Percentiles rank a stretch among this genome's conserved stretches.
These are phyloP conservation scores for Drosophila triauraria DNA, from an alignment of 1,140 invertebrate species.

Conservation along the genomic window DNA sequence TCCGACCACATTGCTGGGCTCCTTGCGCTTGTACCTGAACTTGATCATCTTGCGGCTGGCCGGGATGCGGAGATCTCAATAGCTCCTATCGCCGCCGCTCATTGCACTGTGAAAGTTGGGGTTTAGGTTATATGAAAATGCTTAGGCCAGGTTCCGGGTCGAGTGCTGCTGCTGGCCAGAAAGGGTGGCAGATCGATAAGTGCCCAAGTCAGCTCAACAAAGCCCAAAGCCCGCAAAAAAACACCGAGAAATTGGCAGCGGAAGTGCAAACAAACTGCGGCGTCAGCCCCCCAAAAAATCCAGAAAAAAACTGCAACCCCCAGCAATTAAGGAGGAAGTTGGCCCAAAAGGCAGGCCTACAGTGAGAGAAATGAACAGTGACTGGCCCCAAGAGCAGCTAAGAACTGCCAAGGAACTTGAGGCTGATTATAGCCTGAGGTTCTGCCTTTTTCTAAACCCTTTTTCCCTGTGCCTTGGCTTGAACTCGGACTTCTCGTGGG, in stretches of 20 bases:
- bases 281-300: constrained; percentile 20
- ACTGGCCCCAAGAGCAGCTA: background rate
- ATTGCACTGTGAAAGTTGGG: constrained; percentile 18
- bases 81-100: background rate
- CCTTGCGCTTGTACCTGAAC: constrained; percentile 88
- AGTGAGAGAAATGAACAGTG: background rate
- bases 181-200: constrained; percentile 14
- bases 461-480: background rate
- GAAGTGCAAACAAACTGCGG: constrained; percentile 26
- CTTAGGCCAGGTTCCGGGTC: constrained; percentile 2
- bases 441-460: background rate
- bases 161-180: constrained; percentile 3
- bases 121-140: background rate
- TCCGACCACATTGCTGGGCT: constrained; percentile 78
- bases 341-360: background rate
- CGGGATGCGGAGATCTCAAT: background rate
- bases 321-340: constrained; percentile 33
- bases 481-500: constrained; percentile 7
- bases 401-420: too few species aligned
- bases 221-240: background rate
- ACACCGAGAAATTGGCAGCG: constrained; percentile 23
- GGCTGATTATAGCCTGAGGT: too few species aligned
- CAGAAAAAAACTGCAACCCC: constrained; percentile 13
- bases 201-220: constrained; percentile 8
- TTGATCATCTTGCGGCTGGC: constrained; percentile 86